phyloP scores from a whole-genome alignment of 2,113 vertebrate genomes.

The Xenopus laevis region DNA sequence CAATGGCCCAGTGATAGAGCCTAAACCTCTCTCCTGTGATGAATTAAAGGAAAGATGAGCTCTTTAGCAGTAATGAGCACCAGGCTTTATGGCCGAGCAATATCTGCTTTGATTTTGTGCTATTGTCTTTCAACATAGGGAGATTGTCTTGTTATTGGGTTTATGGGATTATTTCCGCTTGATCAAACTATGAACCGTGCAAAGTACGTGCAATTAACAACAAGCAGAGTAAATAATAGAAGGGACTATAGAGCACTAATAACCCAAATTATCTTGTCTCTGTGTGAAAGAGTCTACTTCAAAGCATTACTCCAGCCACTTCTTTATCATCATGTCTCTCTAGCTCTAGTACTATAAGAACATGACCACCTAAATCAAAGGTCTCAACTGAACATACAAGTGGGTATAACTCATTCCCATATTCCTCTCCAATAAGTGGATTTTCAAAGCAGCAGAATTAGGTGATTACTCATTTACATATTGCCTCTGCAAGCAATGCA shows the following conservation, averaged over 20 bases:
- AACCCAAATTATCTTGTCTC: neutral
- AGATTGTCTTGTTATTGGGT: neutral
- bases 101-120: neutral
- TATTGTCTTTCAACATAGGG: neutral
- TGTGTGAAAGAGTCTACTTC: too few species aligned
- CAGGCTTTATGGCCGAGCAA: neutral
- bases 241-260: neutral
- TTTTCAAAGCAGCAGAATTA: too few species aligned
- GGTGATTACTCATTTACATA: too few species aligned
- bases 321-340: too few species aligned
- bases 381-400: too few species aligned
- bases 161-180: neutral
- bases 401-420: too few species aligned
- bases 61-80: conserved; percentile 1
- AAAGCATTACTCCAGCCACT: too few species aligned
- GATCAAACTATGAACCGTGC: neutral
- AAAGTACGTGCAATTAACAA: neutral
- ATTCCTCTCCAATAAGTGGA: too few species aligned
- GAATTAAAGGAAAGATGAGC: neutral
- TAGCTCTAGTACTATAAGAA: too few species aligned
- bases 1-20: neutral
- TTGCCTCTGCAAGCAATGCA: too few species aligned
- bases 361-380: too few species aligned
- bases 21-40: conserved; percentile 5
- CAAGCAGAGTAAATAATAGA: neutral